These are phyloP conservation scores for Plutella xylostella DNA, from an alignment of 2,888 invertebrate genomes.

Conservation along the genomic window DNA sequence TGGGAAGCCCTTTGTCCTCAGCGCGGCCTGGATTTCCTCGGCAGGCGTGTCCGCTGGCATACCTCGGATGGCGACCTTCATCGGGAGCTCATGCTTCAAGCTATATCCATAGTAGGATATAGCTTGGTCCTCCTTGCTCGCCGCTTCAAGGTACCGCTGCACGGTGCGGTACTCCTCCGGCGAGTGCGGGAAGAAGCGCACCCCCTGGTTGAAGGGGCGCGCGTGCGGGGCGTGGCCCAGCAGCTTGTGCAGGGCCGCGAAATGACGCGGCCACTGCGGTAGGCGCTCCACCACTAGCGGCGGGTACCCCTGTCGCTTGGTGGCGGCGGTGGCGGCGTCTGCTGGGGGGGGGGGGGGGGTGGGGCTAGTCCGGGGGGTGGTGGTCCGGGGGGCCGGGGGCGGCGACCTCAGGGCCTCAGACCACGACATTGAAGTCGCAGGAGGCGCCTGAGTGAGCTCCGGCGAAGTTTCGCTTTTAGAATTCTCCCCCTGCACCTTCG, in stretches of 20 bases:
- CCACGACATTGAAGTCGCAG: too few relatives aligned
- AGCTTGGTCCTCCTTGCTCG: background rate
- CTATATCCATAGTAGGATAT: background rate
- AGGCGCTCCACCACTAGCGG: background rate
- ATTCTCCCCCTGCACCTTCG: too few relatives aligned
- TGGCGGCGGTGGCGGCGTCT: background rate
- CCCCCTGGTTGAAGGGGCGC: background rate
- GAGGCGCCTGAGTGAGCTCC: too few relatives aligned
- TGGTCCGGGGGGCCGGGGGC: too few relatives aligned
- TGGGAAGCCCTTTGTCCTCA: background rate
- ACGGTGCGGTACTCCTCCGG: background rate
- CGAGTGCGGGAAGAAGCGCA: background rate
- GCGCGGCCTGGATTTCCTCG: background rate
- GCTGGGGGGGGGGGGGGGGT: background rate
- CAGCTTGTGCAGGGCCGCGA: background rate
- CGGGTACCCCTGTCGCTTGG: background rate
- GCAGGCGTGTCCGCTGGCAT: background rate
- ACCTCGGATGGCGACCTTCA: slow-evolving; percentile 3
- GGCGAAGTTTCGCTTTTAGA: too few relatives aligned
- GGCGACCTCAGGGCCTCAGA: too few relatives aligned
- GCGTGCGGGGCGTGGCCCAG: slow-evolving; percentile 15
- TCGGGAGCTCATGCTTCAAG: background rate
- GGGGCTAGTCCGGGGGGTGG: too few relatives aligned
- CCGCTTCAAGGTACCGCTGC: background rate
- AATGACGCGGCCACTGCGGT: background rate